These are phyloP conservation scores for Holotrichia oblita DNA, from an alignment of 1,140 invertebrate genomes.

Conservation along the genomic window DNA sequence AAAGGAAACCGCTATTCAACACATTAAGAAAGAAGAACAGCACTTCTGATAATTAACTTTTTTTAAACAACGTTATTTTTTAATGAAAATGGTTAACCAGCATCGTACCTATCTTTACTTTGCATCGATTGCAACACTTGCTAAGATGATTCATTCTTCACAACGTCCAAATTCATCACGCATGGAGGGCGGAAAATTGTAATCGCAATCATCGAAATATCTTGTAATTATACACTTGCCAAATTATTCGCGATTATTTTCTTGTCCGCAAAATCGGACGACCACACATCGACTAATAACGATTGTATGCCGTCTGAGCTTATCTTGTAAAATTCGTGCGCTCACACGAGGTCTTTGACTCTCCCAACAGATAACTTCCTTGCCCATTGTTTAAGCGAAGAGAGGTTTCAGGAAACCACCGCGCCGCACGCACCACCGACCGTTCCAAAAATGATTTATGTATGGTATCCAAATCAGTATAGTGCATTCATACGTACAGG, in stretches of 20 bases:
- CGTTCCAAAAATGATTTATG: constrained; percentile 12
- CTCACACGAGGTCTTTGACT: constrained; percentile 24
- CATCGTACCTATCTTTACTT: no score
- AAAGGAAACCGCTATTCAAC: no score
- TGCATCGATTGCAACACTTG: not conserved
- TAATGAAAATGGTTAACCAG: no score
- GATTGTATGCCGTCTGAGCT: not conserved
- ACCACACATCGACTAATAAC: constrained; percentile 26
- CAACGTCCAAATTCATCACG: not conserved
- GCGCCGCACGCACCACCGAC: not conserved
- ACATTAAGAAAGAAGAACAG: no score
- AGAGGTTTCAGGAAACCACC: not conserved
- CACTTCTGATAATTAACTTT: no score
- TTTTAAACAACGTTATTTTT: no score
- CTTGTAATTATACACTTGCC: not conserved
- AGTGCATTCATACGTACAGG: not conserved
- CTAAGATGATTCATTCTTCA: constrained; percentile 2
- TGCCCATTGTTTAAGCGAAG: not conserved
- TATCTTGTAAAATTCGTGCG: constrained; percentile 7
- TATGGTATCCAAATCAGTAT: not conserved
- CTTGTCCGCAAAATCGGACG: not conserved
- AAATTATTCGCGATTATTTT: not conserved
- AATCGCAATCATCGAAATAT: constrained; percentile 12
- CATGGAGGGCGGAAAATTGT: not conserved
- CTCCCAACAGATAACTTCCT: not conserved